phyloP scores from a whole-genome alignment of 2,888 invertebrate species.

The Trissolcus japonicus region DNA sequence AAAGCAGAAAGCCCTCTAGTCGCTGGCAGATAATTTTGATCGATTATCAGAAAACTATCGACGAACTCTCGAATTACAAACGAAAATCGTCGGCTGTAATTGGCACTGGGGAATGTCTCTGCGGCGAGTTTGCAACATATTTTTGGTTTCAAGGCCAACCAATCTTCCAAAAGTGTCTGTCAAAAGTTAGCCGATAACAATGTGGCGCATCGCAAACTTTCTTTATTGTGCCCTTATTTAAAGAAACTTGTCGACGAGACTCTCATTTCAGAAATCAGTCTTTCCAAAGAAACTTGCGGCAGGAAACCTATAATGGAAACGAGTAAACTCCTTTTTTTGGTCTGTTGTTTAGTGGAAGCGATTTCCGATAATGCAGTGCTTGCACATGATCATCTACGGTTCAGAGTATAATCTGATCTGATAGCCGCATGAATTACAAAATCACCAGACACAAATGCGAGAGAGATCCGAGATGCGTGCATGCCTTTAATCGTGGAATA shows the following conservation, averaged over 20 bases:
- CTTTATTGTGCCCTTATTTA: conserved; percentile 28
- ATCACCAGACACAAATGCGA: too few relatives aligned
- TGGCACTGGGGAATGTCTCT: too few relatives aligned
- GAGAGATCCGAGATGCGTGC: too few relatives aligned
- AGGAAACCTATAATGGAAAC: too few relatives aligned
- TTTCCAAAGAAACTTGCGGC: too few relatives aligned
- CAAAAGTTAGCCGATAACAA: conserved; percentile 43
- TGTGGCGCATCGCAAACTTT: conserved; percentile 33
- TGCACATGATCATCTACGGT: background rate
- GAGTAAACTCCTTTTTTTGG: too few relatives aligned
- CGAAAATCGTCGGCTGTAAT: too few relatives aligned
- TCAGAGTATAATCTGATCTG: too few relatives aligned
- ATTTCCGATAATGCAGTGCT: too few relatives aligned
- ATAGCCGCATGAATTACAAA: too few relatives aligned
- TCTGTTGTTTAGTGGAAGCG: too few relatives aligned
- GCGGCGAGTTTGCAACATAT: conserved; percentile 4
- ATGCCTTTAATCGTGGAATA: too few relatives aligned
- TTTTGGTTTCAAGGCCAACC: conserved; percentile 16
- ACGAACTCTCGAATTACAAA: background rate
- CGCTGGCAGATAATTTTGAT: conserved; percentile 3
- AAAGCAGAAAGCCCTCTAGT: background rate
- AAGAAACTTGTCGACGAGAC: conserved; percentile 19
- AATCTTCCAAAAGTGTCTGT: conserved; percentile 13
- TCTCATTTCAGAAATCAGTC: background rate
- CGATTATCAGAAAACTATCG: conserved; percentile 13